Evolutionary conservation across 2,888 invertebrate species (phyloP), one percentile per base, ranked within the genome.

Genomic region (Dichetophora obliterata): DNA sequence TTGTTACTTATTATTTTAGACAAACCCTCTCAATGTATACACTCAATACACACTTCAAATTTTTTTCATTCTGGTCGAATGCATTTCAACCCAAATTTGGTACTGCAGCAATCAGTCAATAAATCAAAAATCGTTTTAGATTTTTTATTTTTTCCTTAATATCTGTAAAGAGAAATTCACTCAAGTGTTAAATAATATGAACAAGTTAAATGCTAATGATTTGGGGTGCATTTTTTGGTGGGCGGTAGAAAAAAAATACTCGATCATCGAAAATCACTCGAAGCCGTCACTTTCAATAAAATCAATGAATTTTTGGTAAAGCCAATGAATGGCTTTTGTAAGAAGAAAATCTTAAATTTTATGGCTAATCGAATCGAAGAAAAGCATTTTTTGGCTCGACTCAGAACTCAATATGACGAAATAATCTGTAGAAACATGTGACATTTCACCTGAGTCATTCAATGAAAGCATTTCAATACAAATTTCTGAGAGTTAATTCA

Each of bases 101-200:
- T 2, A 63, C 24, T 2, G 34, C 24, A 11, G 27, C 24, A 31
- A 31, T 31, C 57, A 59, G 63, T 63, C 63, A 63, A 63, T 63
- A 63, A 63, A 63, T 63, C 63, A 63, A 63, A 63, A 63, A 31
- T 63, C 63, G n/a, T 63, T 31, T 63, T 63, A 31, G 34, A 63
- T 63, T 63, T 31, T 63, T 31, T 11, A 63, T 63, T 63, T 31
- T 63, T n/a, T 54, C 61, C 31, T 31, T 14, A 27, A 0, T 61
- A 1, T 5, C 61, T 14, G 61, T 31, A 16, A 63, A 63, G 16
- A 31, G 16, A 31, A 63, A 63, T n/a, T 31, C 63, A 63, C 31
- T 31, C 31, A 63, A 31, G 63, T 34, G 63, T 24, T 31, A 11
- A 43, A 43, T 31, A 31, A 63, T 63, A 34, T 16, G 34, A 63